Percentiles rank a stretch among this genome's conserved stretches.
These are phyloP conservation scores for Gambelia wislizenii DNA, from an alignment of 2,797 vertebrate species.

Conservation along the genomic window DNA sequence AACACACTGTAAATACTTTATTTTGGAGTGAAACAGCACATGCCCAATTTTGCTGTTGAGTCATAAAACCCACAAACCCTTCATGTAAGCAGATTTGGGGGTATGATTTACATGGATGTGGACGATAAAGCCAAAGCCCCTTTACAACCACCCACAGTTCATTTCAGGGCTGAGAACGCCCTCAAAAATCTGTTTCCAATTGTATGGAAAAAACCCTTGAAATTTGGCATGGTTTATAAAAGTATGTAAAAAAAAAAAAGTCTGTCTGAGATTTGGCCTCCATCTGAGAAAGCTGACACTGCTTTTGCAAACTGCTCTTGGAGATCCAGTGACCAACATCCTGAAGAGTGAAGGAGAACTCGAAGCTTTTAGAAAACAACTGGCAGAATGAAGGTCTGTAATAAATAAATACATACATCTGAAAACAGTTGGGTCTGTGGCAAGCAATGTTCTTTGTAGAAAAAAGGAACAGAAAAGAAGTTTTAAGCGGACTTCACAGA, in stretches of 20 bases:
- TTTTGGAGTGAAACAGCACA: constrained; percentile 64
- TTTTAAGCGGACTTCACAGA: constrained; percentile 60
- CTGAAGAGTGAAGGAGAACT: constrained; percentile 67
- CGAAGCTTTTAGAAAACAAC: constrained; percentile 68
- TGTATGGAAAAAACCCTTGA: constrained; percentile 78
- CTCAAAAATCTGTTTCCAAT: constrained; percentile 83
- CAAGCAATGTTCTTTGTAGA: constrained; percentile 35
- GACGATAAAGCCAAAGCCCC: constrained; percentile 69
- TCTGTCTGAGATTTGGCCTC: constrained; percentile 73
- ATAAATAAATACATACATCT: constrained; percentile 5
- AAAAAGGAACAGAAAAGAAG: constrained; percentile 58
- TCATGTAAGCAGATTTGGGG: constrained; percentile 76
- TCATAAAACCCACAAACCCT: constrained; percentile 69
- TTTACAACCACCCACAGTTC: constrained; percentile 73
- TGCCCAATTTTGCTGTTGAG: constrained; percentile 69
- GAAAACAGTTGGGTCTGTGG: constrained; percentile 48
- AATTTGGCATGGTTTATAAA: constrained; percentile 79
- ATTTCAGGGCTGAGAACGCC: constrained; percentile 76
- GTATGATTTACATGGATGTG: constrained; percentile 66
- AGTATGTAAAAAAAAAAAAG: constrained; percentile 65
- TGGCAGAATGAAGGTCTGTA: constrained; percentile 84
- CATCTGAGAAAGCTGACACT: constrained; percentile 76
- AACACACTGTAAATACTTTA: constrained; percentile 50
- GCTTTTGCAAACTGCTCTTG: constrained; percentile 75
- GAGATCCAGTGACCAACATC: constrained; percentile 75